Percentiles rank a stretch among this genome's conserved stretches.
Evolutionary conservation across 64 coral and sea anemone species (phyloP).

Genomic region (Dendrophyllia cribrosa): DNA sequence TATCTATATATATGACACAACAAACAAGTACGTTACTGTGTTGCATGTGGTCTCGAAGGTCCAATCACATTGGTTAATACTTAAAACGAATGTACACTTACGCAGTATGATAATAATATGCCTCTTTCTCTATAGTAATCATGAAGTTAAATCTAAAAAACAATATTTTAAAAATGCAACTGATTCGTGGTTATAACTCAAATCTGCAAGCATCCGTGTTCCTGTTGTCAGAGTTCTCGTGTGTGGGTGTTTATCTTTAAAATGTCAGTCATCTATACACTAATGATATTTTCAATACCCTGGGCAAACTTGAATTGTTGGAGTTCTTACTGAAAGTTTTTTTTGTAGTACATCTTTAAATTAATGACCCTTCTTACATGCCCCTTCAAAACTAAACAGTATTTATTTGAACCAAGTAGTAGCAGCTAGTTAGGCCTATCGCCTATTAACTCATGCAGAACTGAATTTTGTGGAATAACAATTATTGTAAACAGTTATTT

Average conservation of each 20-base stretch:
- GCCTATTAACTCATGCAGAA: no score
- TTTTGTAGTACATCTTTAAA: no score
- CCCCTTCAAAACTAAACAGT: no score
- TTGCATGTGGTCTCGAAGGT: not conserved
- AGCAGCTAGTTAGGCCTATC: no score
- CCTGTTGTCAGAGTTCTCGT: not conserved
- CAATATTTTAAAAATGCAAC: conserved; percentile 14
- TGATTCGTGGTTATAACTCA: not conserved
- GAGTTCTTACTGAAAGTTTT: no score
- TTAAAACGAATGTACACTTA: conserved; percentile 30
- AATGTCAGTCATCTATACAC: conserved; percentile 1
- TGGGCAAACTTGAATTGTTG: no score
- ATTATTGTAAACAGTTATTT: no score
- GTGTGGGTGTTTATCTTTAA: not conserved
- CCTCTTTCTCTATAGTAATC: conserved; percentile 7
- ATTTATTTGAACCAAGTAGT: no score
- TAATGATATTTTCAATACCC: not conserved
- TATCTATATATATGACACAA: no score
- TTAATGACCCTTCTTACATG: no score
- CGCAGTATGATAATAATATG: not conserved
- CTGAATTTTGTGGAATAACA: no score
- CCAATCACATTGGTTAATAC: not conserved
- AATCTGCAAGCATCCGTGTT: conserved; percentile 38
- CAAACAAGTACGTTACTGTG: no score
- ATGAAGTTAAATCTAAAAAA: conserved; percentile 40